Base-by-base conservation (phyloP, 1,140 invertebrate genomes). In the Magallana gigas region DNA sequence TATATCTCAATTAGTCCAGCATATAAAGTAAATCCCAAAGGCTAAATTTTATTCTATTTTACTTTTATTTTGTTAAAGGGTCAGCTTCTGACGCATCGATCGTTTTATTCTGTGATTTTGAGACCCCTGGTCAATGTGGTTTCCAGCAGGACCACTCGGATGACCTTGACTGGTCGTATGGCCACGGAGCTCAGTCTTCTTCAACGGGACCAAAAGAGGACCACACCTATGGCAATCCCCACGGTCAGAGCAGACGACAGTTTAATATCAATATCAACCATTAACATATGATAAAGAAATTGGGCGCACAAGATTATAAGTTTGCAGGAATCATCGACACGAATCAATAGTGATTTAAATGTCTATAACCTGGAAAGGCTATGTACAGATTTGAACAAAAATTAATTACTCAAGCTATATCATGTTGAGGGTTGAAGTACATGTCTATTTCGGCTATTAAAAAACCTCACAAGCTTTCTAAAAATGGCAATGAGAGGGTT, bases 121-220 rank as follows among this genome's bases (percentile, higher is more conserved):
- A 90, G 60, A 86, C 71, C 16, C 58, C 23, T 18, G 62, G 71
- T 62, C 58, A 64, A 14, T 90, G 90, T 85, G 90, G 90, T 0
- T 90, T 86, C 60, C 57, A 48, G 14, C 76, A 56, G 64, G 88
- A 23, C 85, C 57, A 68, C 29, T 58, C 48, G 11, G 81, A 83
- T 16, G 81, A 83, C 16, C 6, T 83, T 4, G 81, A 83, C 57
- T 89, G 88, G 88, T 62, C 23, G 14, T 23, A 16, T 14, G 84
- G 85, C 7, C 71, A 56, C 7, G 85, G 86, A 18, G 85, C 23
- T 7, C 58, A 81, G 6, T 62, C 60, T 3, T 60, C 80, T 16
- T 58, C 48, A 16, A 90, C 88, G 9, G 90, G 90, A 12, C 90
- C 90, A 58, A 81, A 76, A 23, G 76, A 88, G 82, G 90, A 91